These are phyloP conservation scores for Strigamia maritima DNA, from an alignment of 2,888 invertebrate genomes.

Conservation along the genomic window DNA sequence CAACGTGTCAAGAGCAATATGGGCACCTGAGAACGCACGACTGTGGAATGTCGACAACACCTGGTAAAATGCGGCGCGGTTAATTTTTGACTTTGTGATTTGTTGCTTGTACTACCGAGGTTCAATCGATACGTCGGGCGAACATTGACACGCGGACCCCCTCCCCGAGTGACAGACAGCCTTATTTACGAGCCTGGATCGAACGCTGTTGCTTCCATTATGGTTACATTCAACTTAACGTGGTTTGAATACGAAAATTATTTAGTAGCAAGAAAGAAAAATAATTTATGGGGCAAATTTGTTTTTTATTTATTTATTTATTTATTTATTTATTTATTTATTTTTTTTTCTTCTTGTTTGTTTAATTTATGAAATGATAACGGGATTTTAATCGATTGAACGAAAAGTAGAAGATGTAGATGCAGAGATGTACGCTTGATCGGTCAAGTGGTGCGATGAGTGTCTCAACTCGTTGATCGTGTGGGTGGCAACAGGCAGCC, in stretches of 20 bases:
- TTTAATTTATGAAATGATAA: neutral
- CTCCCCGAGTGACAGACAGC: neutral
- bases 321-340: no score
- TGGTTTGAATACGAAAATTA: no score
- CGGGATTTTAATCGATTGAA: neutral
- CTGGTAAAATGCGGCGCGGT: neutral
- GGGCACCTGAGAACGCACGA: neutral
- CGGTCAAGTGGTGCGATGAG: no score
- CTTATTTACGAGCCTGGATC: neutral
- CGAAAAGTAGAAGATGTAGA: no score
- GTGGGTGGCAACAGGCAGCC: neutral
- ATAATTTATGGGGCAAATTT: no score
- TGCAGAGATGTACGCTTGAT: no score
- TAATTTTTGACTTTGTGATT: conserved; percentile 4
- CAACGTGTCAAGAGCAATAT: neutral
- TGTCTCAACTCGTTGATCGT: no score
- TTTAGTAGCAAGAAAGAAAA: no score
- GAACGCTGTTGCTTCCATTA: neutral
- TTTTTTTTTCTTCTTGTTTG: no score
- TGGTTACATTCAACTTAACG: neutral
- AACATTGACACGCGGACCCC: neutral
- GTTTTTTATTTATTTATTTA: no score
- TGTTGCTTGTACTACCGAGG: neutral
- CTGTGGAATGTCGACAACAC: conserved; percentile 4
- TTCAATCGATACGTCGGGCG: neutral